Evolutionary conservation across 2,888 invertebrate genomes (phyloP).

Genomic region (Pyrgus malvae): DNA sequence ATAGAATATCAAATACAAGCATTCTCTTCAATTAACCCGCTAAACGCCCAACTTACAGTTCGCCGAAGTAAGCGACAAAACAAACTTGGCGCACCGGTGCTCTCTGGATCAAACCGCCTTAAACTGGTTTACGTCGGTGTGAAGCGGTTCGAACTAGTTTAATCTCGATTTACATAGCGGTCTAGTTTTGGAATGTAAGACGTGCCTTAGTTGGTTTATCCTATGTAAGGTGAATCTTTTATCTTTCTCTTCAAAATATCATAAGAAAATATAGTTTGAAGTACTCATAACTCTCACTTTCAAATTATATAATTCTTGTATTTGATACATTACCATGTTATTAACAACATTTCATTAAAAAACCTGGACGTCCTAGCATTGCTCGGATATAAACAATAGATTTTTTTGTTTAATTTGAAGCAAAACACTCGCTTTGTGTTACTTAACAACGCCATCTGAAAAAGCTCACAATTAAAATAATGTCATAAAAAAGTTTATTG

Average conservation of each 20-base stretch:
- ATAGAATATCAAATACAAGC: conserved; percentile 30
- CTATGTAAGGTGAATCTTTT: too few relatives aligned
- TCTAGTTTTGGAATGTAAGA: neutral
- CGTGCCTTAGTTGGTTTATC: conserved; percentile 6
- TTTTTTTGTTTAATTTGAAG: too few relatives aligned
- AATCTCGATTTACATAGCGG: conserved; percentile 20
- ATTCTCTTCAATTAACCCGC: conserved; percentile 42
- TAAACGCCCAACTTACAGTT: conserved; percentile 37
- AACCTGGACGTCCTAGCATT: too few relatives aligned
- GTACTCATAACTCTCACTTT: neutral
- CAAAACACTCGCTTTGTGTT: too few relatives aligned
- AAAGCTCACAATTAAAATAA: too few relatives aligned
- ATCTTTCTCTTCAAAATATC: neutral
- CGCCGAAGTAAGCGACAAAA: conserved; percentile 47
- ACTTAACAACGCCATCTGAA: too few relatives aligned
- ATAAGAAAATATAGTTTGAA: neutral
- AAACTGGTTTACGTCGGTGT: conserved; percentile 41
- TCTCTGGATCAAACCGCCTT: conserved; percentile 38
- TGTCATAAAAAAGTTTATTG: too few relatives aligned
- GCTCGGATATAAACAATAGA: too few relatives aligned
- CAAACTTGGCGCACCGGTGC: conserved; percentile 44
- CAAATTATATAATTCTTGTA: too few relatives aligned
- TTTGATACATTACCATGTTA: too few relatives aligned
- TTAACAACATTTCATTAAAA: too few relatives aligned
- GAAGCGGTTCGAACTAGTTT: conserved; percentile 41